These are phyloP conservation scores for Semicossyphus pulcher DNA, from an alignment of 2,113 vertebrate species.

Conservation along the genomic window DNA sequence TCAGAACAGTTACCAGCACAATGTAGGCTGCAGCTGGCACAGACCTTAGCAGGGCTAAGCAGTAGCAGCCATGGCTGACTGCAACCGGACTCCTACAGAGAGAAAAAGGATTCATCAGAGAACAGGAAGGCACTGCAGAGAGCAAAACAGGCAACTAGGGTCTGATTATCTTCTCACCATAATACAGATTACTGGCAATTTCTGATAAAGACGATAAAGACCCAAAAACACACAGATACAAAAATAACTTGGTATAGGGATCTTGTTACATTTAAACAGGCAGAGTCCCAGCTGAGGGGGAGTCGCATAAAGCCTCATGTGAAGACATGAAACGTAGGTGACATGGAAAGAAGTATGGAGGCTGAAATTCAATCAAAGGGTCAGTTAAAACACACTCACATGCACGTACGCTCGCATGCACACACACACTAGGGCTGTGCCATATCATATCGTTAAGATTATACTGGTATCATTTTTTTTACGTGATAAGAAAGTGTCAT, in stretches of 20 bases:
- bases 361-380: slow-evolving; percentile 35
- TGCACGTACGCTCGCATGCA: no score
- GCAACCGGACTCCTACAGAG: slow-evolving; percentile 83
- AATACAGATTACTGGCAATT: slow-evolving; percentile 44
- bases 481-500: no score
- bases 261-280: slow-evolving; percentile 42
- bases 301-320: slow-evolving; percentile 42
- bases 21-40: slow-evolving; percentile 88
- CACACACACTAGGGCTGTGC: no score
- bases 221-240: slow-evolving; percentile 28
- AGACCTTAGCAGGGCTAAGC: slow-evolving; percentile 89
- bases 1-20: slow-evolving; percentile 89
- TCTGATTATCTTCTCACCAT: slow-evolving; percentile 57
- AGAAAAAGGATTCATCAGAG: slow-evolving; percentile 44
- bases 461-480: no score
- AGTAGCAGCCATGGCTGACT: slow-evolving; percentile 91
- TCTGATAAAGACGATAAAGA: slow-evolving; percentile 58
- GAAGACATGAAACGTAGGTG: slow-evolving; percentile 49
- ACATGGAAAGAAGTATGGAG: slow-evolving; percentile 48
- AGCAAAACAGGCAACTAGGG: slow-evolving; percentile 1
- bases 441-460: no score
- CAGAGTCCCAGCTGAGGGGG: slow-evolving; percentile 62
- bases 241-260: slow-evolving; percentile 4
- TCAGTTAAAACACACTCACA: not conserved
- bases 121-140: slow-evolving; percentile 15